Percentiles rank a stretch among this genome's conserved stretches.
These are phyloP conservation scores for Eurystomus gularis DNA, from an alignment of 2,113 vertebrate genomes.

Conservation along the genomic window DNA sequence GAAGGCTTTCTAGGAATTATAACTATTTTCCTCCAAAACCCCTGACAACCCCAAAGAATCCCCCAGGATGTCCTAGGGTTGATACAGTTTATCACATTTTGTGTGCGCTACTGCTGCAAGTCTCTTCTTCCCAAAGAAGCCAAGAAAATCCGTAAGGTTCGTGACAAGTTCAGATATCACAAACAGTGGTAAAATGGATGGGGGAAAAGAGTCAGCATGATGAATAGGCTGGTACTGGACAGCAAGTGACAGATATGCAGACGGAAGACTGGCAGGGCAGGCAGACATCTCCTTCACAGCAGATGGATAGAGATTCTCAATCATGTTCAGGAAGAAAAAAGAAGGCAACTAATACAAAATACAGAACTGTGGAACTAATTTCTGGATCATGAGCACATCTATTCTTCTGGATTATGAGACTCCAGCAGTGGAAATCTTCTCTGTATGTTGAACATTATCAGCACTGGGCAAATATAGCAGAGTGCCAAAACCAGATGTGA, in stretches of 20 bases:
- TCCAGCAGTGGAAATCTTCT: background rate
- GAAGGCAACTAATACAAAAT: background rate
- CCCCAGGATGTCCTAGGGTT: background rate
- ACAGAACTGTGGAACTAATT: background rate
- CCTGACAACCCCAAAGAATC: background rate
- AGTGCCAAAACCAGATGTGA: background rate
- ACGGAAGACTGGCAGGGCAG: constrained; percentile 60
- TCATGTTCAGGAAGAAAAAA: constrained; percentile 57
- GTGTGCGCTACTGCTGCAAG: background rate
- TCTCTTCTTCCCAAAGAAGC: background rate
- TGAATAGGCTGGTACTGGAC: constrained; percentile 56
- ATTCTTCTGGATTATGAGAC: background rate
- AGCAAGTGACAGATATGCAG: constrained; percentile 60
- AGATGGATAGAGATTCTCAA: constrained; percentile 72
- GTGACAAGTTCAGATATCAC: constrained; percentile 56
- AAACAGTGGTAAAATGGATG: constrained; percentile 59
- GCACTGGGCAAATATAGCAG: background rate
- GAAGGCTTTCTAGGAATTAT: background rate
- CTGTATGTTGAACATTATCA: background rate
- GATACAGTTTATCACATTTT: background rate
- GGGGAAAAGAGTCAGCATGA: constrained; percentile 55
- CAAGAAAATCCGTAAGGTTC: constrained; percentile 41
- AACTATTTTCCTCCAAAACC: background rate
- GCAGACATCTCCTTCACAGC: constrained; percentile 47
- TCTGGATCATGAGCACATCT: background rate